These are phyloP conservation scores for Caerostris extrusa DNA, from an alignment of 1,140 invertebrate species.

Conservation along the genomic window DNA sequence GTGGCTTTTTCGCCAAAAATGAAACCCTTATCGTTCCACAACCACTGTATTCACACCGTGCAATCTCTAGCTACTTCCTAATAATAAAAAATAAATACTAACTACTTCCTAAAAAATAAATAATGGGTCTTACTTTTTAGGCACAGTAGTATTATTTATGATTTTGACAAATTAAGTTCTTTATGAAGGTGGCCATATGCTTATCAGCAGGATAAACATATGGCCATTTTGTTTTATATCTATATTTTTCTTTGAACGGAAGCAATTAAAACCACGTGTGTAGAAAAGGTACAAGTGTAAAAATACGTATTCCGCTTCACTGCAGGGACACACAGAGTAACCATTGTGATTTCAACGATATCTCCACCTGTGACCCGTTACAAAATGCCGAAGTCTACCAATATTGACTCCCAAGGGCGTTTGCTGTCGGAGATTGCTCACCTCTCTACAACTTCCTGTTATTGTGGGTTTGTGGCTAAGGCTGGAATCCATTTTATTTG, in stretches of 20 bases:
- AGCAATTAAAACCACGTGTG: neutral
- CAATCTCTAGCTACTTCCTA: no score
- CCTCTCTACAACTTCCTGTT: neutral
- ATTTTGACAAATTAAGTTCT: no score
- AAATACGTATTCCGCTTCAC: neutral
- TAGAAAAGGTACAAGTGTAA: neutral
- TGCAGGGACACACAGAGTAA: neutral
- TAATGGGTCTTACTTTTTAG: no score
- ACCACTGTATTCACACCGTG: no score
- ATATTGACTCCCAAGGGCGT: conserved; percentile 12
- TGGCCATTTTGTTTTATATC: no score
- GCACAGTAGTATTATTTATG: no score
- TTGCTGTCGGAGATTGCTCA: neutral
- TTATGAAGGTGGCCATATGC: no score
- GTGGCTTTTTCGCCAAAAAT: no score
- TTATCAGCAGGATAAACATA: no score
- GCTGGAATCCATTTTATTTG: neutral
- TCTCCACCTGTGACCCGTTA: neutral
- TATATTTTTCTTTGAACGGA: neutral
- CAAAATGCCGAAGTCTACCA: neutral
- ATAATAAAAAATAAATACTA: no score
- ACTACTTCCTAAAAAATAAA: no score
- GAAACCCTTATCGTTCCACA: no score
- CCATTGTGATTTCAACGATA: neutral
- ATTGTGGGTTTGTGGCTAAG: neutral